Evolutionary conservation across 2,113 vertebrate species (phyloP).

Genomic region (Amphiprion percula): DNA sequence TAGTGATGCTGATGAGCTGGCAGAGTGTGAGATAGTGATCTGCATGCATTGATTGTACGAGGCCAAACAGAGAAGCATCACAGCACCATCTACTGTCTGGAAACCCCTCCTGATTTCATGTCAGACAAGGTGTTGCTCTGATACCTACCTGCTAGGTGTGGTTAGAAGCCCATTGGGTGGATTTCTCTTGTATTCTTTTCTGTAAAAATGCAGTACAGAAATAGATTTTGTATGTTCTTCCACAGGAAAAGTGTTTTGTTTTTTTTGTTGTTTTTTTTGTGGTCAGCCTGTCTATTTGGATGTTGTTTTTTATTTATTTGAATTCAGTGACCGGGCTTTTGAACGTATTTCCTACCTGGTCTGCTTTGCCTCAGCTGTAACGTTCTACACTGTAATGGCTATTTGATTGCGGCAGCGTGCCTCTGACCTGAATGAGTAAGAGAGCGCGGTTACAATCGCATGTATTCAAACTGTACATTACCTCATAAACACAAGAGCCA

Average conservation of each 20-base stretch:
- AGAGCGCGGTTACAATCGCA: conserved; percentile 13
- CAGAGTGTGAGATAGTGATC: conserved; percentile 46
- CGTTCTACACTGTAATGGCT: conserved; percentile 52
- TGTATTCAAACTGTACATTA: conserved; percentile 61
- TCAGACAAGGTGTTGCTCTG: conserved; percentile 22
- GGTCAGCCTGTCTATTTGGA: not conserved
- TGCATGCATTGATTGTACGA: conserved; percentile 32
- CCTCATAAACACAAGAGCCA: conserved; percentile 56
- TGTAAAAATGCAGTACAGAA: not conserved
- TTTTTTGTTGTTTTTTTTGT: not conserved
- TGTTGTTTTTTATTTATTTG: not conserved
- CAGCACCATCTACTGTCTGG: conserved; percentile 74
- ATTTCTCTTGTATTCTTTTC: not conserved
- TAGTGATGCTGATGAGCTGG: conserved; percentile 10
- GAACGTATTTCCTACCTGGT: not conserved
- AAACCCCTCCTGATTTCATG: conserved; percentile 22
- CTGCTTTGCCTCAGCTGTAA: conserved; percentile 62
- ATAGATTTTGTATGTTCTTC: not conserved
- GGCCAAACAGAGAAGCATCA: conserved; percentile 54
- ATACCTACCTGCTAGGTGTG: conserved; percentile 30
- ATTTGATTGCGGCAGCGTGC: conserved; percentile 64
- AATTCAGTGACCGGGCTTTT: not conserved
- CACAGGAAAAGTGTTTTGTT: not conserved
- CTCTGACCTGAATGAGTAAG: conserved; percentile 36
- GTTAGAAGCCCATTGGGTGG: not conserved